phyloP scores from a whole-genome alignment of 2,797 vertebrate species.

The Vespertilio murinus region DNA sequence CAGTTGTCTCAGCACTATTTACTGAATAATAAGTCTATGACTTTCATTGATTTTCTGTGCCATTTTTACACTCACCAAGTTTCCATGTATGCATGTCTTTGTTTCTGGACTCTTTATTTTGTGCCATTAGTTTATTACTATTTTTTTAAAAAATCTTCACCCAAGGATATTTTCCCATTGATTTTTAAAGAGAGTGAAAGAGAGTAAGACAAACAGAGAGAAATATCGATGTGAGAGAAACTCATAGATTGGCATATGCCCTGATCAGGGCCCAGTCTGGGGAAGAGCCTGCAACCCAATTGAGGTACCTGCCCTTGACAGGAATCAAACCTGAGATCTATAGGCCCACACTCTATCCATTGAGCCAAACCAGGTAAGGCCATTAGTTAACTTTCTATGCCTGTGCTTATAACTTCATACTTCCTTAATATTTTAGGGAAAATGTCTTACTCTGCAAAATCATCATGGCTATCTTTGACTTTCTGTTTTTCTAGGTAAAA shows the following conservation, averaged over 20 bases:
- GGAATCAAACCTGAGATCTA: too few species aligned
- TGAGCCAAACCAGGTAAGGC: too few species aligned
- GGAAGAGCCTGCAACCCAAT: too few species aligned
- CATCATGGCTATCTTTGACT: not conserved
- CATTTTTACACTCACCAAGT: not conserved
- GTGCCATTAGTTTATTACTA: not conserved
- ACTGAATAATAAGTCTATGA: not conserved
- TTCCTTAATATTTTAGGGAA: not conserved
- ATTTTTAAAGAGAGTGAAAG: too few species aligned
- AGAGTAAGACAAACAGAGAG: too few species aligned
- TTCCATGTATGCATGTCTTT: not conserved
- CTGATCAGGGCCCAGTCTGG: too few species aligned
- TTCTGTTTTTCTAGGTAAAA: constrained; percentile 7
- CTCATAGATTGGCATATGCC: too few species aligned
- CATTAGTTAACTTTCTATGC: not conserved
- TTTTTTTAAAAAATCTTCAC: too few species aligned
- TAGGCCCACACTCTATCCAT: too few species aligned
- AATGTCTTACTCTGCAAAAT: not conserved
- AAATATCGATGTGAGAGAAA: too few species aligned
- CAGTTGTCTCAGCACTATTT: not conserved
- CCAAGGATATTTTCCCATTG: too few species aligned
- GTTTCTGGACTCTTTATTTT: not conserved
- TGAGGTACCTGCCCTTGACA: too few species aligned
- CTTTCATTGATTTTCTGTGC: not conserved
- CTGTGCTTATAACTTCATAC: not conserved